Conservation (phyloP, 2,797 vertebrate species). For the Decapterus maruadsi region DNA sequence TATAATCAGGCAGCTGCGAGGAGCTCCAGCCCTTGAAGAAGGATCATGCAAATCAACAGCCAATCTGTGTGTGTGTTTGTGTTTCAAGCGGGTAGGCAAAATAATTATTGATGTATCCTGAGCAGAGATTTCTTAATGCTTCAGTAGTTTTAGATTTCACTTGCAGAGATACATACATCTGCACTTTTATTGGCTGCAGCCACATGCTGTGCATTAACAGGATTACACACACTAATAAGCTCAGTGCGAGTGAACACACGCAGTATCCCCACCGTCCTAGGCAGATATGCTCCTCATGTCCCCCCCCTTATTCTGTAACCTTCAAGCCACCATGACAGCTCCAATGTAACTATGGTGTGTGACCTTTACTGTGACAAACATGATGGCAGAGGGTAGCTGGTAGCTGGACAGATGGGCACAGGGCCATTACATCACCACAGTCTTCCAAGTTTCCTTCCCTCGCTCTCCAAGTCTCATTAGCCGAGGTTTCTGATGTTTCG, state of each 20-base stretch:
- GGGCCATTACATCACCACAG: conserved; percentile 49
- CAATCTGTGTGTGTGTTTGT: not conserved
- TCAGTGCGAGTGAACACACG: conserved; percentile 15
- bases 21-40: conserved; percentile 36
- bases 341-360: conserved; percentile 54
- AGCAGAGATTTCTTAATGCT: conserved; percentile 18
- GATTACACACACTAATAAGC: conserved; percentile 37
- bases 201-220: not conserved
- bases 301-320: conserved; percentile 51
- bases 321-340: conserved; percentile 60
- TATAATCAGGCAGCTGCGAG: conserved; percentile 62
- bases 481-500: conserved; percentile 36
- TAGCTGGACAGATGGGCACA: conserved; percentile 64
- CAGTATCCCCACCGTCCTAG: conserved; percentile 27
- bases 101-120: conserved; percentile 29
- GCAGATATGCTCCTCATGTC: conserved; percentile 58
- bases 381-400: conserved; percentile 56
- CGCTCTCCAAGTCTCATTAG: conserved; percentile 48
- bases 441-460: conserved; percentile 22
- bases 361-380: conserved; percentile 78
- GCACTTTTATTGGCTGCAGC: conserved; percentile 2
- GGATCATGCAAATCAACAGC: conserved; percentile 37
- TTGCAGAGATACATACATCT: not conserved
- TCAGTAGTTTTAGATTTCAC: conserved; percentile 26
- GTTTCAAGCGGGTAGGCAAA: conserved; percentile 21